Evolutionary conservation across 2,888 invertebrate species (phyloP), one percentile per base, ranked within the genome.

Genomic region (Drosophila eohydei): DNA sequence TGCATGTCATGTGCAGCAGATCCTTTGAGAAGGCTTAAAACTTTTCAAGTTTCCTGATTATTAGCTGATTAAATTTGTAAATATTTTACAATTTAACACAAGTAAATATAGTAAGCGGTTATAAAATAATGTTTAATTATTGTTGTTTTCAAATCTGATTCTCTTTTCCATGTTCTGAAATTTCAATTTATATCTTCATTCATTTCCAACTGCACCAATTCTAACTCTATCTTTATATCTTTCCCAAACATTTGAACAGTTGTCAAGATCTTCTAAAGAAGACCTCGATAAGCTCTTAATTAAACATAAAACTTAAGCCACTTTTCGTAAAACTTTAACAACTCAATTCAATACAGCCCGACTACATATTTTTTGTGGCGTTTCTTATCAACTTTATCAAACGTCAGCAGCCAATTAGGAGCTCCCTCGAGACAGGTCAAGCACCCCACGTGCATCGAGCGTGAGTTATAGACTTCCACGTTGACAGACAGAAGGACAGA

Each of bases 381-480:
- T 34, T 36, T 52, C 16, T 57, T 62, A 50, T 38, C 62, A 69
- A 51, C 43, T 57, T 52, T 62, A 81, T 81, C 77, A 62, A 43
- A 34, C 32, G 58, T 21, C 58, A 69, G 59, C 63, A 78, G 63
- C 69, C 81, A 83, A 80, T 86, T 81, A 83, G 69, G 64, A 34
- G 50, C 32, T 43, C 50, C 54, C 55, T 44, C 51, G 65, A 70
- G 77, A 77, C 74, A 77, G 66, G 72, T 56, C 65, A 14, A 40
- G 34, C 57, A 36, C 21, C 34, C 44, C 21, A n/a, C 28, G 36
- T 28, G 32, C 9, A 34, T 36, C 6, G 6, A 34, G 4, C n/a
- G 56, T 58, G 58, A 46, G 56, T 26, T 57, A 50, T 63, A 61
- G 63, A 69, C 61, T 26, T 32, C 44, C 30, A 64, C 78, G 75